These are phyloP conservation scores for Rhingia rostrata DNA, from an alignment of 2,888 invertebrate genomes.

Conservation along the genomic window DNA sequence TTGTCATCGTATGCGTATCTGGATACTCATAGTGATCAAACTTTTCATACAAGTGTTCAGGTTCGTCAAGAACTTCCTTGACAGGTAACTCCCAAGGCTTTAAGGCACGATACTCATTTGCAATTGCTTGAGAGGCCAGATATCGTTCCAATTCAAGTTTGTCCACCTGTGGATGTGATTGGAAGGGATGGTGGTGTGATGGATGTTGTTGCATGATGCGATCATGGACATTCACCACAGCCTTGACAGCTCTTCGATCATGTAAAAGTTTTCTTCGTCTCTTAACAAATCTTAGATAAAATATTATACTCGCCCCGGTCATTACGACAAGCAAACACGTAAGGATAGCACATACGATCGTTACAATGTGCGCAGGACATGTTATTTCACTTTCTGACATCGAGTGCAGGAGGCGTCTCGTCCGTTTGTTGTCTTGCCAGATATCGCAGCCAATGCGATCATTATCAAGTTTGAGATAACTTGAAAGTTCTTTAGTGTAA, in stretches of 20 bases:
- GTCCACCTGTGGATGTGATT: slow-evolving; percentile 80
- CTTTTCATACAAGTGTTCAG: slow-evolving; percentile 83
- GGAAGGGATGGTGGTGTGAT: slow-evolving; percentile 79
- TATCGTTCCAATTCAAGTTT: slow-evolving; percentile 83
- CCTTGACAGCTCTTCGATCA: slow-evolving; percentile 81
- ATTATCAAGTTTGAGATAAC: slow-evolving; percentile 80
- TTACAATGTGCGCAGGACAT: slow-evolving; percentile 83
- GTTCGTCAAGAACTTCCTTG: slow-evolving; percentile 81
- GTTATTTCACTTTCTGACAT: slow-evolving; percentile 83
- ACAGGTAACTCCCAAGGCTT: slow-evolving; percentile 83
- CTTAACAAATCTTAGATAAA: slow-evolving; percentile 82
- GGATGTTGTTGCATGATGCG: slow-evolving; percentile 82
- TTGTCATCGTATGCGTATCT: slow-evolving; percentile 83
- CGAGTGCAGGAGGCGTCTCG: slow-evolving; percentile 79
- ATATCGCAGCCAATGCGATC: slow-evolving; percentile 82
- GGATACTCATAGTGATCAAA: slow-evolving; percentile 83
- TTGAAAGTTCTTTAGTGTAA: slow-evolving; percentile 43
- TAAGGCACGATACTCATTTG: slow-evolving; percentile 82
- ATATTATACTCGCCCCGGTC: slow-evolving; percentile 82
- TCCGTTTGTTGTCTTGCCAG: slow-evolving; percentile 80
- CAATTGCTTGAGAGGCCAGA: slow-evolving; percentile 82
- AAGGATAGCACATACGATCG: slow-evolving; percentile 83
- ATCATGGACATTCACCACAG: slow-evolving; percentile 83
- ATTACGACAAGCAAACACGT: slow-evolving; percentile 81
- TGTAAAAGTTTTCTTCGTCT: slow-evolving; percentile 81